Percentiles rank a stretch among this genome's conserved stretches.
Evolutionary conservation across 2,113 vertebrate genomes (phyloP).

Genomic region (Nesoenas mayeri): DNA sequence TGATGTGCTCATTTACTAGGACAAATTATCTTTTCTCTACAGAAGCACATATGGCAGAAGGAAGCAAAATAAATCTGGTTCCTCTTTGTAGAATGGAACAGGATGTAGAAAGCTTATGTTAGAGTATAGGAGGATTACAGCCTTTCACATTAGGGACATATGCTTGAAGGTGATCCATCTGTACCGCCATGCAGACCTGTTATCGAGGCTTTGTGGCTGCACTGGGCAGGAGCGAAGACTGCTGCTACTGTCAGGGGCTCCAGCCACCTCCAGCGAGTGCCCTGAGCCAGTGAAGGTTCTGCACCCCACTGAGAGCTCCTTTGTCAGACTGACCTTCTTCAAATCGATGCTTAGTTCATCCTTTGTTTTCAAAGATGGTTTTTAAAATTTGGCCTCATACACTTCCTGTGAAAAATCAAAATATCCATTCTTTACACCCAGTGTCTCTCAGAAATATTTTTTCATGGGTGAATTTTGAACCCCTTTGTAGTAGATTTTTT

Average conservation of each 20-base stretch:
- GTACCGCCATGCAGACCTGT: background rate
- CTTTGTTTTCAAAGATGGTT: background rate
- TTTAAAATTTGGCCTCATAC: background rate
- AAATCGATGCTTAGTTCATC: background rate
- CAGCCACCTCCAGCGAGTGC: background rate
- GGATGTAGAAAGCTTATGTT: slow-evolving; percentile 63
- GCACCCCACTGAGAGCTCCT: background rate
- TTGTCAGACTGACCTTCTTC: background rate
- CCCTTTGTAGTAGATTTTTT: slow-evolving; percentile 13
- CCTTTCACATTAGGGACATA: slow-evolving; percentile 57
- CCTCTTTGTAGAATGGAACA: slow-evolving; percentile 41
- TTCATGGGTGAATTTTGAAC: slow-evolving; percentile 37
- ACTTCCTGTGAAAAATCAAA: background rate
- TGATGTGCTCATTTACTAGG: slow-evolving; percentile 17
- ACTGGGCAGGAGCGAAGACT: slow-evolving; percentile 48
- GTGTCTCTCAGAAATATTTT: background rate
- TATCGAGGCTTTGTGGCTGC: background rate
- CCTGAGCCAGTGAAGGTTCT: background rate
- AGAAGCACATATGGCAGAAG: slow-evolving; percentile 56
- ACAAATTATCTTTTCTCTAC: slow-evolving; percentile 10
- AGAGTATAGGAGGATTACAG: slow-evolving; percentile 7
- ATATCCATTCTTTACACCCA: background rate
- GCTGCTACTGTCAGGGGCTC: slow-evolving; percentile 1
- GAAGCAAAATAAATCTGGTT: slow-evolving; percentile 69
- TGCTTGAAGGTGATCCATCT: slow-evolving; percentile 57